Percentiles rank a stretch among this genome's conserved stretches.
phyloP scores from a whole-genome alignment of 1,140 invertebrate genomes.

The Physella acuta region DNA sequence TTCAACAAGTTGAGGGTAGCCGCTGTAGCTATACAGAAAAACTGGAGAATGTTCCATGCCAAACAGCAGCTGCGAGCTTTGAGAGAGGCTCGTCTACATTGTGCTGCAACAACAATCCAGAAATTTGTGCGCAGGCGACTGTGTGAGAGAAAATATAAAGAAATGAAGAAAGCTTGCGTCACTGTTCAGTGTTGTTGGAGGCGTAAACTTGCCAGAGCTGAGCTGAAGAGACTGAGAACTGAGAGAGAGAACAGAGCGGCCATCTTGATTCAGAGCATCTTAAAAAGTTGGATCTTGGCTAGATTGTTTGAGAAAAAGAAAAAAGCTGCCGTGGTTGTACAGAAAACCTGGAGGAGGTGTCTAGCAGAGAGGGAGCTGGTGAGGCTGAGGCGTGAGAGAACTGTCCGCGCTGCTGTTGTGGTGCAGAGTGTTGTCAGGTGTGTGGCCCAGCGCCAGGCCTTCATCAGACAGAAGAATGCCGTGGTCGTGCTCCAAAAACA shows the following conservation, averaged over 20 bases:
- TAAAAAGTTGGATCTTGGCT: neutral
- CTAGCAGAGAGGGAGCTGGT: slow-evolving; percentile 1
- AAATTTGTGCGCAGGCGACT: slow-evolving; percentile 6
- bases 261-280: slow-evolving; percentile 29
- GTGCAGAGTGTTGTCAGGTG: slow-evolving; percentile 22
- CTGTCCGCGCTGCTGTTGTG: neutral
- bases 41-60: neutral
- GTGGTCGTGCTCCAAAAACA: slow-evolving; percentile 36
- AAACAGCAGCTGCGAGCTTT: slow-evolving; percentile 5
- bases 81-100: slow-evolving; percentile 11
- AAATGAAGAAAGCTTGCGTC: slow-evolving; percentile 22
- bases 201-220: neutral
- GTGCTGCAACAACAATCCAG: slow-evolving; percentile 34
- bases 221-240: neutral
- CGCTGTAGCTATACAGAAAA: slow-evolving; percentile 20
- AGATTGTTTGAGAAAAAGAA: neutral
- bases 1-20: slow-evolving; percentile 13
- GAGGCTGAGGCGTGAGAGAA: neutral
- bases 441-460: slow-evolving; percentile 11
- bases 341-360: slow-evolving; percentile 22
- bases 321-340: slow-evolving; percentile 26
- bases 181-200: slow-evolving; percentile 29
- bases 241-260: slow-evolving; percentile 29
- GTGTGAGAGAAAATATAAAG: slow-evolving; percentile 3
- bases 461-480: slow-evolving; percentile 27